Conservation (phyloP, 2,797 vertebrate species). For the Semaprochilodus insignis region DNA sequence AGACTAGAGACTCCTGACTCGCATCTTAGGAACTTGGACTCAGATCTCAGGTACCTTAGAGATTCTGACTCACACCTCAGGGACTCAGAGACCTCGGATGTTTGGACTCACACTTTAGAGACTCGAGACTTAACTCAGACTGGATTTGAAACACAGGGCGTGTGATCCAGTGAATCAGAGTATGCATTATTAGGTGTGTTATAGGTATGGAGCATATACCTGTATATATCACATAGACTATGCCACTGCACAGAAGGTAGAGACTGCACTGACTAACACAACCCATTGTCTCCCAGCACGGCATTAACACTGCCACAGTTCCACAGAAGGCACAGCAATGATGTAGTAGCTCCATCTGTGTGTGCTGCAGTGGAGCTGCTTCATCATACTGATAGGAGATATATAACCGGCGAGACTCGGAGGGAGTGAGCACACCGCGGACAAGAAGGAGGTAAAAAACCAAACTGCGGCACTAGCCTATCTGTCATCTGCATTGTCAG, state of each 20-base stretch:
- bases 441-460: not conserved
- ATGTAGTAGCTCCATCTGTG: slow-evolving; percentile 21
- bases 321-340: slow-evolving; percentile 19
- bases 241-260: not conserved
- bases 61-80: too few relatives aligned
- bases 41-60: too few relatives aligned
- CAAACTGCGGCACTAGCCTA: not conserved
- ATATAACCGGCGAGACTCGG: too few relatives aligned
- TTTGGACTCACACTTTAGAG: too few relatives aligned
- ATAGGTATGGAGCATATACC: too few relatives aligned
- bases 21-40: too few relatives aligned
- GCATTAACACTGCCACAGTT: slow-evolving; percentile 2
- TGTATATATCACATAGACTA: not conserved
- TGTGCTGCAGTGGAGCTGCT: slow-evolving; percentile 33
- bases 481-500: not conserved
- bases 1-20: too few relatives aligned
- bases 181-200: too few relatives aligned
- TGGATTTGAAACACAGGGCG: too few relatives aligned
- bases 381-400: not conserved
- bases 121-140: too few relatives aligned
- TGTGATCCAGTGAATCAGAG: too few relatives aligned
- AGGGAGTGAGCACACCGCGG: not conserved
- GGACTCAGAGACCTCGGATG: too few relatives aligned
- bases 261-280: not conserved
- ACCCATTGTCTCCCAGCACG: not conserved